Conservation (phyloP, 2,113 vertebrate species). For the Neomonachus schauinslandi region DNA sequence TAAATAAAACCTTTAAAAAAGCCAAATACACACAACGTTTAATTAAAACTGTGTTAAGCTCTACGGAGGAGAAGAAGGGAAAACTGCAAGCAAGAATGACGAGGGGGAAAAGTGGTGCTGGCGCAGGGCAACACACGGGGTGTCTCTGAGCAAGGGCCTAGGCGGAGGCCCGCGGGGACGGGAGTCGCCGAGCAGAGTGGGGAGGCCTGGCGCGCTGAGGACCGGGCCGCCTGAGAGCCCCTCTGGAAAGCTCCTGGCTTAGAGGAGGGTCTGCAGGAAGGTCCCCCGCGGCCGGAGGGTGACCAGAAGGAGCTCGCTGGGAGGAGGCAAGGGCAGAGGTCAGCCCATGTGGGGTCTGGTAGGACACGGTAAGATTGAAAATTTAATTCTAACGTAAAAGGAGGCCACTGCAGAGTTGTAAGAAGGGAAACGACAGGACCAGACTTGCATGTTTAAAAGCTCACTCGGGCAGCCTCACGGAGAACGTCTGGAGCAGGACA, state of each 20-base stretch:
- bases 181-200: background rate
- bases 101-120: background rate
- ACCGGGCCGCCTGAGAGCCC: background rate
- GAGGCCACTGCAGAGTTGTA: background rate
- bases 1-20: no score
- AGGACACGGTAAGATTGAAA: background rate
- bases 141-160: background rate
- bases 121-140: background rate
- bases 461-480: background rate
- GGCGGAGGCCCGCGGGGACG: background rate
- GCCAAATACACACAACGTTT: background rate
- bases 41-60: background rate
- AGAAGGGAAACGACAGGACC: background rate
- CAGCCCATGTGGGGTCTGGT: background rate
- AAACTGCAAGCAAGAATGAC: background rate
- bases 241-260: background rate
- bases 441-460: background rate
- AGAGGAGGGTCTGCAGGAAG: background rate
- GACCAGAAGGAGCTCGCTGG: background rate
- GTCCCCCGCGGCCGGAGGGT: background rate
- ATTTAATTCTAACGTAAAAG: slow-evolving; percentile 38
- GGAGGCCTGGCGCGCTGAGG: background rate
- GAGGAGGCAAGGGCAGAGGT: background rate
- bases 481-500: background rate
- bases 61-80: background rate